Evolutionary conservation across 2,797 vertebrate genomes (phyloP), one percentile per base, ranked within the genome.

Genomic region (Galaxias olidus): DNA sequence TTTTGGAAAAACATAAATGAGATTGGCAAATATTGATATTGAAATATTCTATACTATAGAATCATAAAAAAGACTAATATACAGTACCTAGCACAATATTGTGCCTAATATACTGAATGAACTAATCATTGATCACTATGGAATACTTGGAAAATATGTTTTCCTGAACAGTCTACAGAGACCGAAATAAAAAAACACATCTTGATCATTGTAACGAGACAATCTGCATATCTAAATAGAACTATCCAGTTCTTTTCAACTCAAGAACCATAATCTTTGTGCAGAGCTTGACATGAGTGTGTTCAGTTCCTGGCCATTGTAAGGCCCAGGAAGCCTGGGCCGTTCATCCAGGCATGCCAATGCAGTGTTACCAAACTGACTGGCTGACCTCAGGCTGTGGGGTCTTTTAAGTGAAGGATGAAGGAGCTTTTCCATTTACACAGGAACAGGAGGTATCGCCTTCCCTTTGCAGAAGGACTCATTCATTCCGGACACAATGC

Each of bases 401-500:
- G 93, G 94, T 93, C 92, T 83, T 87, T 90, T 88, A 83, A 87
- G 90, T 83, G 82, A 86, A 92, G 87, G 84, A 95, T 94, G 93
- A 97, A 97, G 93, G 91, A 91, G 91, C 93, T 96, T 95, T 91
- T 96, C 97, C 93, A 96, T 95, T 90, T 92, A 92, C 92, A 88
- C 92, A 92, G 90, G 89, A 93, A 92, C 89, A 89, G 90, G 86
- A 92, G 92, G 91, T 95, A 95, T 96, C 94, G 87, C 91, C 93
- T 97, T 97, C 92, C 95, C 87, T 87, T 82, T 79, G 89, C 87
- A 78, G 89, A 91, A 89, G 88, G 89, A 91, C 91, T 93, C 90
- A 92, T 94, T 94, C 93, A 93, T 89, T 83, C 86, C 93, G 91
- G 89, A 91, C 91, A 96, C 95, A 96, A 96, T 95, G 94, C 93